Conservation (phyloP, 1,140 invertebrate genomes). For the Drosophila repletoides region DNA sequence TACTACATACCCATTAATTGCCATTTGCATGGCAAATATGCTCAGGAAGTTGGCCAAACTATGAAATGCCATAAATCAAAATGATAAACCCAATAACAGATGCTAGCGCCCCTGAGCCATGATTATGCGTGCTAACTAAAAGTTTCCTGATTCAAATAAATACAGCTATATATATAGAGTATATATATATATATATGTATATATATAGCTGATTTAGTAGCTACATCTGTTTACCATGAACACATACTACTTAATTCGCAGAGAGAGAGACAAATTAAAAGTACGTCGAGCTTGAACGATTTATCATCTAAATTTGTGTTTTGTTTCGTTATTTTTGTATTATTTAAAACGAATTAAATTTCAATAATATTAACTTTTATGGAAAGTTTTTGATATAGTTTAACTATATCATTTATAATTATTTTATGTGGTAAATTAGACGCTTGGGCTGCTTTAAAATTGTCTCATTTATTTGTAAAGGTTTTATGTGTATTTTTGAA, state of each 20-base stretch:
- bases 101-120: neutral
- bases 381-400: too few relatives aligned
- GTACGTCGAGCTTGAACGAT: slow-evolving; percentile 4
- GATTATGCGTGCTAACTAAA: slow-evolving; percentile 13
- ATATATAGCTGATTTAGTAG: neutral
- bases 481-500: neutral
- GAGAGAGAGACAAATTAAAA: neutral
- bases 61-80: slow-evolving; percentile 49
- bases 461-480: too few relatives aligned
- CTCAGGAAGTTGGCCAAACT: slow-evolving; percentile 6
- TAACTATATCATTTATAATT: too few relatives aligned
- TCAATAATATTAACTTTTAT: too few relatives aligned
- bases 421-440: too few relatives aligned
- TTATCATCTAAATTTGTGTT: neutral
- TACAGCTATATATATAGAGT: neutral
- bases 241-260: neutral
- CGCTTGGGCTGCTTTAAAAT: too few relatives aligned
- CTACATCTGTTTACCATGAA: neutral
- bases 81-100: slow-evolving; percentile 24
- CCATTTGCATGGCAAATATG: slow-evolving; percentile 42
- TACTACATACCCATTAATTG: slow-evolving; percentile 34
- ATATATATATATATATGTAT: neutral
- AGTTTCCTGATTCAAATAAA: slow-evolving; percentile 3
- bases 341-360: slow-evolving; percentile 10
- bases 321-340: slow-evolving; percentile 9